A percentile compares a stretch with the other conserved stretches of the same genome.
Evolutionary conservation across 2,797 vertebrate species (phyloP).

Genomic region (Sebastes hubbsi): DNA sequence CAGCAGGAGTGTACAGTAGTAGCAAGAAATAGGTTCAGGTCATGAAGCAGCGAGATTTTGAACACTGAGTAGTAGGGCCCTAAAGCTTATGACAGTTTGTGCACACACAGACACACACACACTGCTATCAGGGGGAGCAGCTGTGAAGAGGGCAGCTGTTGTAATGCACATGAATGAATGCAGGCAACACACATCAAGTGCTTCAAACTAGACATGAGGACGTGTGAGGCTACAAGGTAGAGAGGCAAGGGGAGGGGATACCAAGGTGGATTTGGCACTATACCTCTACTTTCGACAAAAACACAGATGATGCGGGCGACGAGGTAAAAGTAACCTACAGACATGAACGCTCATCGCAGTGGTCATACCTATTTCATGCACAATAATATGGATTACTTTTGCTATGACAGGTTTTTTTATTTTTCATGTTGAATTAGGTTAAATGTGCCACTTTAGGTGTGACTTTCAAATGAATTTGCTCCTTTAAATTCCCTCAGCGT

Average conservation of each 20-base stretch:
- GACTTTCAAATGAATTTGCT: background rate
- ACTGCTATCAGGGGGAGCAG: conserved; percentile 55
- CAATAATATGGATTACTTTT: background rate
- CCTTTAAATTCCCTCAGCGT: background rate
- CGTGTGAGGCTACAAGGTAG: conserved; percentile 33
- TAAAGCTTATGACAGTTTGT: conserved; percentile 21
- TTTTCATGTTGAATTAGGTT: background rate
- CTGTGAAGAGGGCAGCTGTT: conserved; percentile 74
- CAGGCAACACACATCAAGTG: conserved; percentile 10
- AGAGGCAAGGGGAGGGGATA: background rate
- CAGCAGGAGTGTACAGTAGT: background rate
- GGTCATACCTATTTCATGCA: background rate
- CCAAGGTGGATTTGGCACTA: conserved; percentile 5
- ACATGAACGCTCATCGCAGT: background rate
- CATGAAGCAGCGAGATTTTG: conserved; percentile 9
- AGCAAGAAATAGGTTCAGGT: background rate
- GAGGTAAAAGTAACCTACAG: background rate
- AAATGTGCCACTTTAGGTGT: background rate
- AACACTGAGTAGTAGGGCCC: conserved; percentile 5
- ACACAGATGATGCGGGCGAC: background rate
- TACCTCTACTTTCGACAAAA: background rate
- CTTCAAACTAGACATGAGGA: conserved; percentile 13
- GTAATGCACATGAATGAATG: conserved; percentile 46
- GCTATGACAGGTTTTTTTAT: background rate
- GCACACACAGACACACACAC: conserved; percentile 5